Percentiles rank a stretch among this genome's conserved stretches.
Evolutionary conservation across 2,797 vertebrate genomes (phyloP).

Genomic region (Hydrophis major): DNA sequence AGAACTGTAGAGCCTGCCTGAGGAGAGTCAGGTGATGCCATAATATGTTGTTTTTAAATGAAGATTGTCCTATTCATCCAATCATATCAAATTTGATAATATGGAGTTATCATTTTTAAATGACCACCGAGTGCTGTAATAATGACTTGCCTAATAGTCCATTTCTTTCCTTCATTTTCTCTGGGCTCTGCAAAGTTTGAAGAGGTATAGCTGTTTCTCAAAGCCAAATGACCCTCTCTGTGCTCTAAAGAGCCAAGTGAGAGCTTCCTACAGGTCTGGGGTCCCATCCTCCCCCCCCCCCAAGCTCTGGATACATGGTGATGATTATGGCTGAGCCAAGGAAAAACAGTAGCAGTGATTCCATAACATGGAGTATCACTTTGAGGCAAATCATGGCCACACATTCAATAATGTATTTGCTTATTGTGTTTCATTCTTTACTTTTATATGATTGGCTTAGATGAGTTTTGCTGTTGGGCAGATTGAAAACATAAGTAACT

Average conservation of each 20-base stretch:
- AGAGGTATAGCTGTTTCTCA: background rate
- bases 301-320: background rate
- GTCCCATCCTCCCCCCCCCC: fast-evolving
- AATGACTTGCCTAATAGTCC: background rate
- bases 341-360: background rate
- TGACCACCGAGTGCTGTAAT: background rate
- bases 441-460: background rate
- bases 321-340: background rate
- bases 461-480: background rate
- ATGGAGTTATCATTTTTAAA: background rate
- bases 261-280: background rate
- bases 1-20: background rate
- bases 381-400: background rate
- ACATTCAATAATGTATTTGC: background rate
- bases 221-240: background rate
- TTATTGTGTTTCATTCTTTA: background rate
- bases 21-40: background rate
- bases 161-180: background rate
- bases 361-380: background rate
- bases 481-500: background rate
- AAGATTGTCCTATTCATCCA: background rate
- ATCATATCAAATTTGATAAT: background rate
- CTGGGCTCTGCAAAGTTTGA: background rate
- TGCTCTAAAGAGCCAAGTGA: background rate
- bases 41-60: background rate